Conservation (phyloP, 2,113 vertebrate species). For the Okapia johnstoni region DNA sequence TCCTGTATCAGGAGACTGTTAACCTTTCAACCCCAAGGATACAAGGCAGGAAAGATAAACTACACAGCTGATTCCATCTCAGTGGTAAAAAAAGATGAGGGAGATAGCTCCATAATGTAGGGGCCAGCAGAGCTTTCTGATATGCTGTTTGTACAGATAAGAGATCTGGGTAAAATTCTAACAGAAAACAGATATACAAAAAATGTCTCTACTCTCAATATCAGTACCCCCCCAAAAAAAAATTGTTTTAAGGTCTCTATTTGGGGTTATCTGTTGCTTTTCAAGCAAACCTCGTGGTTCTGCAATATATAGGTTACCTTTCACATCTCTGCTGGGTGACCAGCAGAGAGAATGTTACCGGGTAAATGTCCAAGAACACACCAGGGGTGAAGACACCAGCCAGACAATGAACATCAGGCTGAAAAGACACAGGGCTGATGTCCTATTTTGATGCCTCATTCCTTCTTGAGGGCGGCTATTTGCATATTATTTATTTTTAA, state of each 20-base stretch:
- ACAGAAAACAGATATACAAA: slow-evolving; percentile 26
- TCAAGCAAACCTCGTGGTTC: not conserved
- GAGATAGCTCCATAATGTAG: not conserved
- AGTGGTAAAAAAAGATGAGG: not conserved
- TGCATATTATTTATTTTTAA: slow-evolving; percentile 75
- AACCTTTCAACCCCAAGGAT: not conserved
- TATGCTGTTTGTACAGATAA: not conserved
- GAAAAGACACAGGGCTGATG: not conserved
- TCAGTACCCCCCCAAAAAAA: not conserved
- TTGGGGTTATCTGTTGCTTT: not conserved
- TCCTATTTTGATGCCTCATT: slow-evolving; percentile 55
- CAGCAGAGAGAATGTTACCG: not conserved
- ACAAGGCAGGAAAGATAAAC: not conserved
- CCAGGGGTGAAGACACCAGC: not conserved
- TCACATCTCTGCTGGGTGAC: not conserved
- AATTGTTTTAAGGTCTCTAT: not conserved
- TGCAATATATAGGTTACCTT: not conserved
- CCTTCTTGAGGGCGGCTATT: slow-evolving; percentile 64
- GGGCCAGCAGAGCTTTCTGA: not conserved
- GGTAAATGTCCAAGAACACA: fast-evolving
- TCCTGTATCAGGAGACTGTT: not conserved
- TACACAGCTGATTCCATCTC: not conserved
- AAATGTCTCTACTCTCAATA: not conserved
- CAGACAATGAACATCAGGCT: not conserved
- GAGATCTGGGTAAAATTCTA: not conserved